Evolutionary conservation across 1,140 invertebrate species (phyloP), one percentile per base, ranked within the genome.

Genomic region (Charaxes varanes): DNA sequence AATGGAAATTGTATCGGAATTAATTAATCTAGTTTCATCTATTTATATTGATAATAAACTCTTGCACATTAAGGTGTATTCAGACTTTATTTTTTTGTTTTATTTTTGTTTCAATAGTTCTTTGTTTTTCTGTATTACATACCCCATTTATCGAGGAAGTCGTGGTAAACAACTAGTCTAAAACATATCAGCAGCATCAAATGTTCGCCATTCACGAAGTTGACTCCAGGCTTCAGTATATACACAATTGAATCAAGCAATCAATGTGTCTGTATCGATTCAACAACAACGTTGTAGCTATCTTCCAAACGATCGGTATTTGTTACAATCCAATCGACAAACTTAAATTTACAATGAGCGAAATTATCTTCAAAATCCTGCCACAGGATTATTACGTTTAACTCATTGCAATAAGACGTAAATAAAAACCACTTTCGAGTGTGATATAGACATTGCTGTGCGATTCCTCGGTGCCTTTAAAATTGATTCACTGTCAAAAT

Each of bases 261-360:
- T 82, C 78, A 79, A 73, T 70, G 68, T 78, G 77, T 81, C 70
- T 63, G 57, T 72, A 77, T 72, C 70, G 70, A 78, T 81, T 68
- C 70, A 70, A 77, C 70, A 72, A 74, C 73, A 61, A 56, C 36
- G 65, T 60, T 54, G 60, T 12, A 64, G 63, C 68, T 82, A 79
- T 79, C 78, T 77, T 27, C 23, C 44, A 37, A 51, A 68, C 70
- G 63, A 80, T 82, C 71, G 63, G 73, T 78, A 76, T 79, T 79
- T 76, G 66, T 79, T 72, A 73, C 63, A 61, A 68, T 68, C 54
- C 50, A 41, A 51, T 66, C 49, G 41, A 67, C 63, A 53, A 64
- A 51, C 18, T 46, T 44, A 31, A 15, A 17, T 46, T 32, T 53
- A 22, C 35, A 23, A 17, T 30, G 38, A 18, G 23, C 16, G 32